phyloP scores from a whole-genome alignment of 2,888 invertebrate genomes.

The Latheticus oryzae region DNA sequence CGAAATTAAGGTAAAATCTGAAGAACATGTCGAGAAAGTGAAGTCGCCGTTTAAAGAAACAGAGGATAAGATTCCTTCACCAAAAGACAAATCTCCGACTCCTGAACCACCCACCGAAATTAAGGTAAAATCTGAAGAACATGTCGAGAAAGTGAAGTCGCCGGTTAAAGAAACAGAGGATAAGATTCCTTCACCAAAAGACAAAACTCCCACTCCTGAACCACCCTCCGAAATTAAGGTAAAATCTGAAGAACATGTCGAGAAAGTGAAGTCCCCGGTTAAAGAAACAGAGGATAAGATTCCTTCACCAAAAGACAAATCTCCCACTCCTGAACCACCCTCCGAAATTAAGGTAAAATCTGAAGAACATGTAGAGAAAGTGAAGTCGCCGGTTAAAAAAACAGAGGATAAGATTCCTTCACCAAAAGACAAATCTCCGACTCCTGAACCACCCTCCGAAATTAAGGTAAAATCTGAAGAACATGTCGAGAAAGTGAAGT shows the following conservation, averaged over 20 bases:
- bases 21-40: neutral
- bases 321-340: slow-evolving; percentile 6
- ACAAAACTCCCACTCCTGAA: slow-evolving; percentile 7
- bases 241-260: slow-evolving; percentile 5
- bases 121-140: neutral
- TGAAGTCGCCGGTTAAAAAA: neutral
- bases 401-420: slow-evolving; percentile 1
- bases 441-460: neutral
- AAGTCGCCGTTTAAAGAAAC: neutral
- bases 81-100: slow-evolving; percentile 1
- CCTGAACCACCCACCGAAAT: neutral
- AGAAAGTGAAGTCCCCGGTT: slow-evolving; percentile 4
- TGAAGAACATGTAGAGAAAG: slow-evolving; percentile 1
- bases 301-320: slow-evolving; percentile 13
- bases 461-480: neutral
- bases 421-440: slow-evolving; percentile 6
- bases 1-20: neutral
- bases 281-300: neutral
- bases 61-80: neutral
- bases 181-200: slow-evolving; percentile 17
- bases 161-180: neutral
- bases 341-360: slow-evolving; percentile 8
- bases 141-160: neutral
- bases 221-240: slow-evolving; percentile 4
- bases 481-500: neutral